Percentiles rank a stretch among this genome's conserved stretches.
Conservation (phyloP, 2,888 invertebrate species). For the Sialis lutaria region DNA sequence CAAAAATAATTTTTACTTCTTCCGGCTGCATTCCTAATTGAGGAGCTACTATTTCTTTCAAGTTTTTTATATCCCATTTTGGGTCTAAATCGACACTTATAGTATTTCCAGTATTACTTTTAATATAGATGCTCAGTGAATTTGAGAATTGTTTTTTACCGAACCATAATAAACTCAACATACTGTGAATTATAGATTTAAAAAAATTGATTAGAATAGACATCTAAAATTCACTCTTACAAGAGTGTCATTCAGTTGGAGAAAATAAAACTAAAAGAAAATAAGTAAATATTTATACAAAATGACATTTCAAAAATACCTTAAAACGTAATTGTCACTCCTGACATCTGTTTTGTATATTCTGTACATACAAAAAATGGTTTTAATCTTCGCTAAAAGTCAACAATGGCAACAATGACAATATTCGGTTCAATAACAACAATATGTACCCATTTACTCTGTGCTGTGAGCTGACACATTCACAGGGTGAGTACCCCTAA, state of each 20-base stretch:
- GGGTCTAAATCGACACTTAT: constrained; percentile 50
- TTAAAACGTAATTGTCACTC: no score
- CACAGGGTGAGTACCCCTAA: no score
- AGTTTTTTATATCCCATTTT: constrained; percentile 53
- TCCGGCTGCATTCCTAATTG: constrained; percentile 46
- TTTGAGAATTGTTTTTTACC: constrained; percentile 39
- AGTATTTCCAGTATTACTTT: constrained; percentile 48
- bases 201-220: constrained; percentile 38
- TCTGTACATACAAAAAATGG: no score
- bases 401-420: no score
- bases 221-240: constrained; percentile 22
- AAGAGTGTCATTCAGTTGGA: neutral
- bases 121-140: constrained; percentile 45
- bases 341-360: no score
- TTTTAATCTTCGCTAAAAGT: no score
- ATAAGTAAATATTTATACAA: no score
- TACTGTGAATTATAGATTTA: constrained; percentile 34
- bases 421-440: no score
- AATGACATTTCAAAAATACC: no score
- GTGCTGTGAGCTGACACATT: no score
- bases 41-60: constrained; percentile 53
- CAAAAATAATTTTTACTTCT: constrained; percentile 62
- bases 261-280: neutral
- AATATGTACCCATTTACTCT: no score
- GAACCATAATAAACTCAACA: constrained; percentile 43